phyloP scores from a whole-genome alignment of 2,888 invertebrate species.

The Melinopterus prodromus region DNA sequence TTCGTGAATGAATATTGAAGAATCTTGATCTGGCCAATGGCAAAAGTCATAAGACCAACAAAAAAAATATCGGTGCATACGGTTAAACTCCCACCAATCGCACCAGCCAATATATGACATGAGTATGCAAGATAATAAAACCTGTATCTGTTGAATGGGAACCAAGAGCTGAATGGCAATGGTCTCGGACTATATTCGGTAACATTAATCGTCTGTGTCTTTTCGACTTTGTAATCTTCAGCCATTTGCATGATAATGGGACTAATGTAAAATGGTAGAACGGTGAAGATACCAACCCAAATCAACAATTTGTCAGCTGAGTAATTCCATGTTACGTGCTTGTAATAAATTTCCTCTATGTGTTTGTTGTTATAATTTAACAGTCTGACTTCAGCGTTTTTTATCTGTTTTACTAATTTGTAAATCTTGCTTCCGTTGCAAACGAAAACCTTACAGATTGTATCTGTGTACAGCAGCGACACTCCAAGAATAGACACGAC shows the following conservation, averaged over 20 bases:
- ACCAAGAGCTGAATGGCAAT: slow-evolving; percentile 44
- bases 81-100: slow-evolving; percentile 38
- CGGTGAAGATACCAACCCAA: slow-evolving; percentile 32
- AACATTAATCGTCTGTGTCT: slow-evolving; percentile 16
- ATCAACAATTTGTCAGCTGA: slow-evolving; percentile 34
- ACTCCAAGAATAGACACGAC: slow-evolving; percentile 40
- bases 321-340: slow-evolving; percentile 37
- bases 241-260: slow-evolving; percentile 37
- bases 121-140: slow-evolving; percentile 38
- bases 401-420: slow-evolving; percentile 38
- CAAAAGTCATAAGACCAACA: slow-evolving; percentile 42
- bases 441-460: slow-evolving; percentile 38
- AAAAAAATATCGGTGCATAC: slow-evolving; percentile 39
- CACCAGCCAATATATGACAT: slow-evolving; percentile 37
- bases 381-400: slow-evolving; percentile 34
- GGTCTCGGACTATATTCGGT: slow-evolving; percentile 35
- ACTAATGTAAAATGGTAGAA: slow-evolving; percentile 39
- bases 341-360: slow-evolving; percentile 37
- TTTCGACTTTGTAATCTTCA: slow-evolving; percentile 23
- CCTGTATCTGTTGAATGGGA: slow-evolving; percentile 43
- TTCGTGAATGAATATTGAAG: slow-evolving; percentile 39
- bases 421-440: slow-evolving; percentile 32
- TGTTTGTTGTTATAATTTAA: slow-evolving; percentile 34
- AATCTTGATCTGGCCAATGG: slow-evolving; percentile 41
- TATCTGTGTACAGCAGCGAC: slow-evolving; percentile 40